These are phyloP conservation scores for Chrysodeixis includens DNA, from an alignment of 2,888 invertebrate genomes.

Conservation along the genomic window DNA sequence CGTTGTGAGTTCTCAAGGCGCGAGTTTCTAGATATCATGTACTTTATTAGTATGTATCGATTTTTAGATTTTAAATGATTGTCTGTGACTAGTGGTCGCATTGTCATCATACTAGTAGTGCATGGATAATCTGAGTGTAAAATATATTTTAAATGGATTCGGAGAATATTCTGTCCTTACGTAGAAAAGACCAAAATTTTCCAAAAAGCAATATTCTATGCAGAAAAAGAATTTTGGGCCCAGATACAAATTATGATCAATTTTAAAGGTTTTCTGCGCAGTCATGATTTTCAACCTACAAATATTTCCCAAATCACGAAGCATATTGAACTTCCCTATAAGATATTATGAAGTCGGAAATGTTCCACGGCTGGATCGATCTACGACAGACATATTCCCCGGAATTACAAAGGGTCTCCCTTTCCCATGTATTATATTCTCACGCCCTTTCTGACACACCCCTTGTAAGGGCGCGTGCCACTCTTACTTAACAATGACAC, in stretches of 20 bases:
- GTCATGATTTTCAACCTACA: not conserved
- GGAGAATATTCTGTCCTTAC: too few relatives aligned
- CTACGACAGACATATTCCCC: slow-evolving; percentile 27
- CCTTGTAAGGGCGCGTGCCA: slow-evolving; percentile 58
- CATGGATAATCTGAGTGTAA: too few relatives aligned
- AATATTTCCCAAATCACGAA: not conserved
- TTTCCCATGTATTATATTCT: slow-evolving; percentile 62
- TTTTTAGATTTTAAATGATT: not conserved
- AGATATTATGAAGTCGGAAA: not conserved
- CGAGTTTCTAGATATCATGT: not conserved
- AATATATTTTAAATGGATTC: too few relatives aligned
- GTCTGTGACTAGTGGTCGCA: too few relatives aligned
- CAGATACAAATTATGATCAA: too few relatives aligned
- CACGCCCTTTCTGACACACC: slow-evolving; percentile 33
- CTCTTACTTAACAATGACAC: slow-evolving; percentile 50
- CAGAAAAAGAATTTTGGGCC: too few relatives aligned
- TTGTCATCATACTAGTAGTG: too few relatives aligned
- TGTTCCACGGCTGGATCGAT: slow-evolving; percentile 10
- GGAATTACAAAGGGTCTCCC: slow-evolving; percentile 42
- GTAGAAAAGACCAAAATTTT: too few relatives aligned
- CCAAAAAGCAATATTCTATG: too few relatives aligned
- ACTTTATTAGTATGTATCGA: not conserved
- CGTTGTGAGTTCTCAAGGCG: not conserved
- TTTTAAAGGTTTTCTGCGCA: too few relatives aligned
- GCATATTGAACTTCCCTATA: too few relatives aligned